Evolutionary conservation across 2,113 vertebrate species (phyloP).

Genomic region (Pseudorectes ferrugineus): DNA sequence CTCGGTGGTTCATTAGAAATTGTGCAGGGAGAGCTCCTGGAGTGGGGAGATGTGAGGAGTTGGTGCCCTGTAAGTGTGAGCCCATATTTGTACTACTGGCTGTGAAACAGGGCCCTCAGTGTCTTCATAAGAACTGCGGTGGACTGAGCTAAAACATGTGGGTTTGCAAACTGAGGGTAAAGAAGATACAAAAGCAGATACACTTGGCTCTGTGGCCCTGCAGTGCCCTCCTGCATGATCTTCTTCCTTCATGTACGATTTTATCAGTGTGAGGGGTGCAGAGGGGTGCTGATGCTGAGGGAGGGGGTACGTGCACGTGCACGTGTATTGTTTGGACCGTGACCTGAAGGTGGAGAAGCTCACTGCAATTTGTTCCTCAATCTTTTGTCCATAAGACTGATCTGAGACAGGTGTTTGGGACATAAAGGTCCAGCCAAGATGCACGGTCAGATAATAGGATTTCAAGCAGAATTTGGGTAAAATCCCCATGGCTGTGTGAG

Average conservation of each 20-base stretch:
- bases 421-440: background rate
- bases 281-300: background rate
- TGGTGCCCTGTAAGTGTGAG: background rate
- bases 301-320: rapidly evolving
- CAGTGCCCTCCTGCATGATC: background rate
- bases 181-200: background rate
- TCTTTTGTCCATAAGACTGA: background rate
- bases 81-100: rapidly evolving
- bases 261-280: background rate
- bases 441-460: background rate
- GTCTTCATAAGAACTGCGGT: rapidly evolving
- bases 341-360: background rate
- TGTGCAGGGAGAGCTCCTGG: background rate
- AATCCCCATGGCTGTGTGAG: background rate
- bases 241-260: rapidly evolving
- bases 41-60: rapidly evolving
- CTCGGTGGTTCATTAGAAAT: background rate
- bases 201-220: background rate
- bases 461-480: background rate
- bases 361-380: background rate
- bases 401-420: background rate
- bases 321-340: background rate
- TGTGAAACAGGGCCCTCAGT: background rate
- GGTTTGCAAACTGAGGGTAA: background rate
- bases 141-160: background rate